These are phyloP conservation scores for Norana najaformis DNA, from an alignment of 2,888 invertebrate species.

Conservation along the genomic window DNA sequence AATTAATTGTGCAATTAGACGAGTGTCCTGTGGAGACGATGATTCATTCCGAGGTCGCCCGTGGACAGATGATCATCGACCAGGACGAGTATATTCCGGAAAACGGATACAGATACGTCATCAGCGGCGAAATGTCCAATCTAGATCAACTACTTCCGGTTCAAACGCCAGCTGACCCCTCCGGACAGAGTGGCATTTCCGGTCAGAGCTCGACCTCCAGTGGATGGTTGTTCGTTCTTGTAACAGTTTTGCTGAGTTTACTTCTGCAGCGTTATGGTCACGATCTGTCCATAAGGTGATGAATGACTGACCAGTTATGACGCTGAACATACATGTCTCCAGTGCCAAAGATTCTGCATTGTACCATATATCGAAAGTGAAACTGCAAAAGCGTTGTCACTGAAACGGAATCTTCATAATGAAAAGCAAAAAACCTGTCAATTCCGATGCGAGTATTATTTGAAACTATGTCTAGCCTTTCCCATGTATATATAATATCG, in stretches of 20 bases:
- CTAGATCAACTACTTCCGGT: neutral
- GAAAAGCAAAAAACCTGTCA: neutral
- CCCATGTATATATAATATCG: neutral
- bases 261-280: neutral
- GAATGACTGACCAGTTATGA: neutral
- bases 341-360: neutral
- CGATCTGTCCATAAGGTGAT: neutral
- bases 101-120: conserved; percentile 17
- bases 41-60: neutral
- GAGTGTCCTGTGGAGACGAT: neutral
- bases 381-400: neutral
- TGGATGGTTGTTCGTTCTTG: neutral
- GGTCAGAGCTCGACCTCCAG: neutral
- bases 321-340: neutral
- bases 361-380: neutral
- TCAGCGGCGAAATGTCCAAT: conserved; percentile 14
- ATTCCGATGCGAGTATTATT: neutral
- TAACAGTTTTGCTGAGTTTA: neutral
- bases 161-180: neutral
- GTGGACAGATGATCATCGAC: neutral
- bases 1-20: neutral
- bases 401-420: neutral
- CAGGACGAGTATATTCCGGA: neutral
- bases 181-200: neutral
- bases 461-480: neutral